phyloP scores from a whole-genome alignment of 2,888 invertebrate genomes.

The Eudemis profundana region DNA sequence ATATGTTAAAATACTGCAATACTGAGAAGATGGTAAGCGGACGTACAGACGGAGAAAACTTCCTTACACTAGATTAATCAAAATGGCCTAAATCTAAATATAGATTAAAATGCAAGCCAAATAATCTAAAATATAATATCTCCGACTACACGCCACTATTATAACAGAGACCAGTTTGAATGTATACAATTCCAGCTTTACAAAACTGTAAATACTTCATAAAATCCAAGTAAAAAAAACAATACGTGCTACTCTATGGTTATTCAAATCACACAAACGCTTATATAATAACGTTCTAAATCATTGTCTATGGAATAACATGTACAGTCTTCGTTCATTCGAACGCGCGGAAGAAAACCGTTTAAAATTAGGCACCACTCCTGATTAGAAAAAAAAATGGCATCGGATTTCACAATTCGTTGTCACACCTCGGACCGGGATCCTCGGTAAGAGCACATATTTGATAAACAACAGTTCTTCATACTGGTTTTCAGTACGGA shows the following conservation, averaged over 20 bases:
- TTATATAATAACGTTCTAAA: slow-evolving; percentile 60
- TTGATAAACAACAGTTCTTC: neutral
- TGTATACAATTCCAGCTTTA: slow-evolving; percentile 38
- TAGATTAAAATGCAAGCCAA: slow-evolving; percentile 39
- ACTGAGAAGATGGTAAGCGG: slow-evolving; percentile 10
- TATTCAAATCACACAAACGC: slow-evolving; percentile 70
- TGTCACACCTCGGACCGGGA: slow-evolving; percentile 59
- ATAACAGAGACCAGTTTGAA: slow-evolving; percentile 2
- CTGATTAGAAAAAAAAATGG: slow-evolving; percentile 57
- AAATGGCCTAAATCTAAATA: slow-evolving; percentile 37
- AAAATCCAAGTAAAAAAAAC: slow-evolving; percentile 49
- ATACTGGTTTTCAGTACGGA: neutral
- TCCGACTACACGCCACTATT: slow-evolving; percentile 12
- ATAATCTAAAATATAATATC: slow-evolving; percentile 19
- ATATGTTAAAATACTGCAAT: slow-evolving; percentile 39
- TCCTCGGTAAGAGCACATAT: slow-evolving; percentile 7
- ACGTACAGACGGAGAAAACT: slow-evolving; percentile 18
- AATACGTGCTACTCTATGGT: slow-evolving; percentile 58
- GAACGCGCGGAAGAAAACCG: slow-evolving; percentile 49
- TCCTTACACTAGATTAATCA: slow-evolving; percentile 31
- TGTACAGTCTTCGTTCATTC: slow-evolving; percentile 64
- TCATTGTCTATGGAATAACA: slow-evolving; percentile 60
- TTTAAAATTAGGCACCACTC: slow-evolving; percentile 67
- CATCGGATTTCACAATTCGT: slow-evolving; percentile 59
- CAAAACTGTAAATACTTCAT: slow-evolving; percentile 39